phyloP scores from a whole-genome alignment of 2,888 invertebrate species.

The Cerceris ruficornis region DNA sequence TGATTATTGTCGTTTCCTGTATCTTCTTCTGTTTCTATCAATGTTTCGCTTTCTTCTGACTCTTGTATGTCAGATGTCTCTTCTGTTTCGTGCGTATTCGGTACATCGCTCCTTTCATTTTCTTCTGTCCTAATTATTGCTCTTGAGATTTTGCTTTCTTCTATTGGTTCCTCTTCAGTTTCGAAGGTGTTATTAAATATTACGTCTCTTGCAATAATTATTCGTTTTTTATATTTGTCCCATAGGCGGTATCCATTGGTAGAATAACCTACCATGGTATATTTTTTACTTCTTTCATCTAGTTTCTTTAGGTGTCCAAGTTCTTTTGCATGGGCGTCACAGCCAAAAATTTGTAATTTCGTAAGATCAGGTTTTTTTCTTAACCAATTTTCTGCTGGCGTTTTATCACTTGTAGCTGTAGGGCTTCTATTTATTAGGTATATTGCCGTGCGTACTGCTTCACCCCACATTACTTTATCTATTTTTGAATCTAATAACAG shows the following conservation, averaged over 20 bases:
- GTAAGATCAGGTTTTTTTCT: slow-evolving; percentile 65
- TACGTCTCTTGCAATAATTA: no score
- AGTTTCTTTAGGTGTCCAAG: slow-evolving; percentile 59
- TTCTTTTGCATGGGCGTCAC: slow-evolving; percentile 3
- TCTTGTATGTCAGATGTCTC: no score
- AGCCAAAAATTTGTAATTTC: slow-evolving; percentile 68
- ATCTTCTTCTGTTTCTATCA: no score
- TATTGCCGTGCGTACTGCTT: slow-evolving; percentile 7
- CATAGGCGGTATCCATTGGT: slow-evolving; percentile 51
- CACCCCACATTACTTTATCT: slow-evolving; percentile 18
- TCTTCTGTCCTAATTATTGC: no score
- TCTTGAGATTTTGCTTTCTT: no score
- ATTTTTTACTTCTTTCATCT: slow-evolving; percentile 62
- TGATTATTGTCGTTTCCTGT: background rate
- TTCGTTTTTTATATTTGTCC: no score
- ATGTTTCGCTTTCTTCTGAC: no score
- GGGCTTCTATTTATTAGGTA: slow-evolving; percentile 29
- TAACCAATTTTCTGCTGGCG: slow-evolving; percentile 70
- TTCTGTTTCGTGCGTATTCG: no score
- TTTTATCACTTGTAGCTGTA: slow-evolving; percentile 44
- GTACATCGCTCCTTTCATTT: no score
- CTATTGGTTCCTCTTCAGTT: no score
- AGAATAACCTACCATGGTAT: slow-evolving; percentile 44
- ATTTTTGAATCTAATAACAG: background rate
- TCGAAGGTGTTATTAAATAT: no score